Evolutionary conservation across 64 coral and sea anemone genomes (phyloP), one percentile per base, ranked within the genome.

Genomic region (Platygyra sinensis): DNA sequence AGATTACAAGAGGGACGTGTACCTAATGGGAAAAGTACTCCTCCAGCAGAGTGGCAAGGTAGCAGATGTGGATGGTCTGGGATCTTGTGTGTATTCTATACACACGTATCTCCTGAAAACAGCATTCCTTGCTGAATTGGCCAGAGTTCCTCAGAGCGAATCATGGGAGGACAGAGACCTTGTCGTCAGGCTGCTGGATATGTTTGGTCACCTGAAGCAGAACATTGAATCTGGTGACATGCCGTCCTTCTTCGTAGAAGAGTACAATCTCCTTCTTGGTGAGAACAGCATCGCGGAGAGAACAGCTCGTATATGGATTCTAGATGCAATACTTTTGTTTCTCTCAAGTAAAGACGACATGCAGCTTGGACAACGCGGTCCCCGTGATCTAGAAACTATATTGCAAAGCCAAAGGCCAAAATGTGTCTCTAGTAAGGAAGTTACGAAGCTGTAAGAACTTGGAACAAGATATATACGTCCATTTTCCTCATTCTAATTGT

Each of bases 61-160:
- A 2, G 72, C 85, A 49, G 85, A 74, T 75, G 12, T 71, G 27
- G 85, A 87, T 52, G 85, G 73, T 17, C 52, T 74, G n/a, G 85
- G 85, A 2, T 55, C 69, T 30, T 74, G 71, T 31, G 85, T 31
- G 30, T 74, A 87, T 54, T 87, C 28, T 54, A 75, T 87, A 74
- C 85, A 87, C 39, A 87, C 85, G 24, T 87, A 87, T 74, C 85
- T 87, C 39, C 49, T 87, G 22, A 87, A 87, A 30, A 87, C 85
- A 24, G 69, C 67, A 55, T 87, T 87, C 55, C 85, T 87, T 22
- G 0, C 31, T 87, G 85, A 55, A 87, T 36, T 87, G 85, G 71
- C 85, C 25, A 87, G 85, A 87, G n/a, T 87, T 87, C 85, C 20
- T 50, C 39, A 72, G n/a, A 52, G 55, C 29, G 73, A 57, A 55